Evolutionary conservation across 2,797 vertebrate species (phyloP), one percentile per base, ranked within the genome.

Genomic region (Austrolebias charrua): DNA sequence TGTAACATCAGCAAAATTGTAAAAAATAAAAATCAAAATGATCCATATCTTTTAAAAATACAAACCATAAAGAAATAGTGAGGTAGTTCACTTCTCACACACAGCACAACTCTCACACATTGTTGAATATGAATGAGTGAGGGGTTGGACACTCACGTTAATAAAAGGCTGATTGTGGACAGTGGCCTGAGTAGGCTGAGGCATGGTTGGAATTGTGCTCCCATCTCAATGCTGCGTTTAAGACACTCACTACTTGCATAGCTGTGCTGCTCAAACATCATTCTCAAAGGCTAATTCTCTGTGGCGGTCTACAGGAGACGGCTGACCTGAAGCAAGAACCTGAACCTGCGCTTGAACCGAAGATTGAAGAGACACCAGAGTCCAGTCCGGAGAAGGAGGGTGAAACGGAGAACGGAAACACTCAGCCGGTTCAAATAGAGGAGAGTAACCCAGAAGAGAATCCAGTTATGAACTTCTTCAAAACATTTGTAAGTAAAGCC

Each of bases 391-490:
- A 72, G 55, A 76, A 63, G 63, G 83, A 82, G 48, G 63, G 54
- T 14, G 69, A 71, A 46, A 15, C 48, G 19, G 69, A 79, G 29
- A 10, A 80, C 76, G 77, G 81, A 63, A 62, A 64, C 64, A 19
- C 53, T 50, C 53, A 75, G 33, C 61, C 61, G 5, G 76, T 63
- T 76, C 87, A 92, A 45, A 81, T 48, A 71, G 90, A 89, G 63
- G 84, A 88, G 55, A 58, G 66, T 7, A 47, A 71, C 54, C 57
- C 58, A 35, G 94, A 95, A 62, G 85, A 91, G 52, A 92, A 90
- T 70, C 66, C 95, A 93, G 88, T 98, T 94, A 99, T 99, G 97
- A 98, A 96, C 90, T 99, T 98, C 95, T 96, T 98, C 87, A 98
- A 94, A 94, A 95, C 94, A 1, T 85, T 98, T 87, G 97, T 98